phyloP scores from a whole-genome alignment of 2,113 vertebrate genomes.

The Trachemys scripta region DNA sequence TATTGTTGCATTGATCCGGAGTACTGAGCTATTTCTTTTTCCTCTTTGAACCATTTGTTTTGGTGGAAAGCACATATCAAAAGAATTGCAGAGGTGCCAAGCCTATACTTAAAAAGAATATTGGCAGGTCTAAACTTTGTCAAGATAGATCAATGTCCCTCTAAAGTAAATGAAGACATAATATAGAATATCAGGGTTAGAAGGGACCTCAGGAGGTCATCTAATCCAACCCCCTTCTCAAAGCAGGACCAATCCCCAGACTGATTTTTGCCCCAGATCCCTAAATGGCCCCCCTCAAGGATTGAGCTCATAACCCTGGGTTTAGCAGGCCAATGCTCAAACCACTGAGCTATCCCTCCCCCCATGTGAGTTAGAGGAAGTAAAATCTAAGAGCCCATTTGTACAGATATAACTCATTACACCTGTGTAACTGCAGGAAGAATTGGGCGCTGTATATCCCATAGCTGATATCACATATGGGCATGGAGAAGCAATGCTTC shows the following conservation, averaged over 20 bases:
- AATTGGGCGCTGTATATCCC: background rate
- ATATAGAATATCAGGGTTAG: too few relatives aligned
- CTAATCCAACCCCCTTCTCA: too few relatives aligned
- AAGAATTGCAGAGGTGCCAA: slow-evolving; percentile 15
- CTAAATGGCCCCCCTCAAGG: too few relatives aligned
- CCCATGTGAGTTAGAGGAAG: background rate
- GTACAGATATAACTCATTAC: background rate
- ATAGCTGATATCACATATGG: rapidly evolving
- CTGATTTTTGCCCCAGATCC: too few relatives aligned
- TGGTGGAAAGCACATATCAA: background rate
- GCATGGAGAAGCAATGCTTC: background rate
- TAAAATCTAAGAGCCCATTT: background rate
- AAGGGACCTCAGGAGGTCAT: too few relatives aligned
- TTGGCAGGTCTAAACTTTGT: background rate
- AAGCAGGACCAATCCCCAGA: too few relatives aligned
- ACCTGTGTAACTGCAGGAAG: background rate
- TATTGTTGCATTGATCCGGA: background rate
- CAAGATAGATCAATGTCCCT: background rate
- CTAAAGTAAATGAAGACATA: background rate
- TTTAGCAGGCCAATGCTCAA: too few relatives aligned
- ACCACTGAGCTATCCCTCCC: too few relatives aligned
- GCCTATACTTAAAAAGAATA: background rate
- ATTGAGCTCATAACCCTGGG: too few relatives aligned
- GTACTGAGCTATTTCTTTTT: slow-evolving; percentile 5
- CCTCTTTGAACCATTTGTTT: slow-evolving; percentile 29